Base-by-base conservation (phyloP, 2,888 invertebrate species). In the Eilema caniola region DNA sequence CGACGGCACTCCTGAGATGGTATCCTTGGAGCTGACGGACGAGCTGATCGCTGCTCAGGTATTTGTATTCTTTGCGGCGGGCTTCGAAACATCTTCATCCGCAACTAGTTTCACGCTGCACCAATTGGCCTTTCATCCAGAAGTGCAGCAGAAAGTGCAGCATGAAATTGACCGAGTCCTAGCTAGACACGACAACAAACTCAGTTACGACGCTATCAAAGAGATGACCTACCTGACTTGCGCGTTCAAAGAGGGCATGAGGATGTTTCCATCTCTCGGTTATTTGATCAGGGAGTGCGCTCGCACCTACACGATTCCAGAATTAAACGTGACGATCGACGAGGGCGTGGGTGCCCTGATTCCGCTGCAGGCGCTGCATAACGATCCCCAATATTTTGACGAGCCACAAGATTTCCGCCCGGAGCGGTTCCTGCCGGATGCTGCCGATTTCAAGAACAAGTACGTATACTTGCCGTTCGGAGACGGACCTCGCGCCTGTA, bases 381-480 rank as follows among this genome's bases (percentile, higher is more conserved):
- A 86, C 62, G 92, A 92, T 75, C 88, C 90, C 31, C 75, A 84
- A 68, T 90, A 90, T 77, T 92, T 90, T 71, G 85, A 85, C 5
- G 79, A 85, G 12, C 92, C 92, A 3, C 71, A 80, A 0, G 84
- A 86, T 73, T 92, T 90, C 67, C 82, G 88, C 0, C 92, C 92
- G 0, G 92, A 91, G 72, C 77, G 91, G n/a, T 90, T 90, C 73
- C 71, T 83, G n/a, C 86, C 89, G 0, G 86, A 85, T 1, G 81
- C 86, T 56, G 79, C 85, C 20, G 78, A 83, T 57, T 71, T 78
- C 16, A 76, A 71, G 0, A 85, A 87, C 62, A 90, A 89, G 70
- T 85, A 83, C 57, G 87, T 90, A 7, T 92, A 92, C 75, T 72
- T 93, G 71, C 93, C 93, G 0, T 93, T 93, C 70, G 92, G 92